Evolutionary conservation across 2,113 vertebrate species (phyloP), one percentile per base, ranked within the genome.

Genomic region (Microtus oregoni): DNA sequence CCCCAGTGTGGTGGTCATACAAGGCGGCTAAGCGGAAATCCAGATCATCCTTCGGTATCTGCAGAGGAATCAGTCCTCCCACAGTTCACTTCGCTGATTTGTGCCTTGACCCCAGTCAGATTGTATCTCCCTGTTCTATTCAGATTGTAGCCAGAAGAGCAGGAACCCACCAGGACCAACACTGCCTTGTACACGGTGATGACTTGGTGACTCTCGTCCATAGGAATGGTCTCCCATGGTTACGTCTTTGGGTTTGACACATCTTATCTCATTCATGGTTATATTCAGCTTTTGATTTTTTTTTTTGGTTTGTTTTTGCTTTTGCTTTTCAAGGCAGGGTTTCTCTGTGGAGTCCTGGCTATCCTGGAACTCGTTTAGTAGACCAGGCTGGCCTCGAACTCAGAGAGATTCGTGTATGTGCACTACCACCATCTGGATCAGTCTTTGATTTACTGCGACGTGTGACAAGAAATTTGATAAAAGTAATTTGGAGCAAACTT

Each of bases 11-110:
- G 79, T 99, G 99, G 92, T 99, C 92, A 35, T 99, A 99, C 78
- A 98, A 94, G 1, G 99, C 93, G 30, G 96, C 98, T 2, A 99
- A 98, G 26, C 99, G 98, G 91, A 99, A 98, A 96, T 99, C 99
- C 14, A 99, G 98, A 81, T 99, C 99, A 98, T 99, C 98, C 11
- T 95, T 97, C 0, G 98, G 98, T 94, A 96, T 95, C 99, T 99
- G 70, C 28, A 77, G 41, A 83, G 63, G 22, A 90, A 90, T 88
- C 65, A 96, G 22, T 50, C 4, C 11, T 15, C 7, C 44, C 30
- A 73, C 32, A 63, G 86, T 97, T 95, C 92, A 87, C 28, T n/a
- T 14, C 20, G 15, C 38, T 1, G 50, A n/a, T 63, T 44, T 86
- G 6, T 44, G 47, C n/a, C 72, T 76, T 7, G 8, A 10, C 63